Base-by-base conservation (phyloP, 1,140 invertebrate species). In the Drosophila erecta region DNA sequence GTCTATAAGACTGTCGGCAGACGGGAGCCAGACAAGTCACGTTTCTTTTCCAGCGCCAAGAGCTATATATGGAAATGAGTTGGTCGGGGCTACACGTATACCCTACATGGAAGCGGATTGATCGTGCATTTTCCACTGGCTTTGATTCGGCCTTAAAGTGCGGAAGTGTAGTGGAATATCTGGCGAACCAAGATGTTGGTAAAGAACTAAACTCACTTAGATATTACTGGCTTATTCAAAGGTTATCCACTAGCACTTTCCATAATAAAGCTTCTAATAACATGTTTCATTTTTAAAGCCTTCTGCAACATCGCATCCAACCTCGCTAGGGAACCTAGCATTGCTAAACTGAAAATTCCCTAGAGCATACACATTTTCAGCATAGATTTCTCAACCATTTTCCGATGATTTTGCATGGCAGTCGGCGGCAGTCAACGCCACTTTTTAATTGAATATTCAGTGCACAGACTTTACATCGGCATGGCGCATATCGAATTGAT, bases 381-480 rank as follows among this genome's bases (percentile, higher is more conserved):
- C 12, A 33, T 71, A 27, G 15, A 35, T 37, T 40, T 30, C 20
- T 24, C 30, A 6, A 37, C 6, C 22, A 47, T 37, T 30, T 30
- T 33, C 30, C 22, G 24, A 33, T 60, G 30, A 60, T 72, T 67
- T 61, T 74, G 41, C 50, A 54, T 73, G 58, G 44, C 62, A 49
- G 46, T 59, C 69, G 71, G 15, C 47, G 60, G 60, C 64, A 27
- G 46, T 62, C 59, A 59, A 40, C 43, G 51, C 64, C 51, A 40
- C 24, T 33, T 76, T 76, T 79, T 58, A 87, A 87, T 87, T 85
- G 83, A 75, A 87, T 87, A 87, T 87, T 75, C 74, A 57, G 76
- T 30, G 55, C 83, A 76, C 79, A 81, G 55, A 67, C 35, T 43
- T 37, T 47, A 40, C 56, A 50, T 46, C 55, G 61, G 40, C 49